These are phyloP conservation scores for Cerceris rybyensis DNA, from an alignment of 2,888 invertebrate species.

Conservation along the genomic window DNA sequence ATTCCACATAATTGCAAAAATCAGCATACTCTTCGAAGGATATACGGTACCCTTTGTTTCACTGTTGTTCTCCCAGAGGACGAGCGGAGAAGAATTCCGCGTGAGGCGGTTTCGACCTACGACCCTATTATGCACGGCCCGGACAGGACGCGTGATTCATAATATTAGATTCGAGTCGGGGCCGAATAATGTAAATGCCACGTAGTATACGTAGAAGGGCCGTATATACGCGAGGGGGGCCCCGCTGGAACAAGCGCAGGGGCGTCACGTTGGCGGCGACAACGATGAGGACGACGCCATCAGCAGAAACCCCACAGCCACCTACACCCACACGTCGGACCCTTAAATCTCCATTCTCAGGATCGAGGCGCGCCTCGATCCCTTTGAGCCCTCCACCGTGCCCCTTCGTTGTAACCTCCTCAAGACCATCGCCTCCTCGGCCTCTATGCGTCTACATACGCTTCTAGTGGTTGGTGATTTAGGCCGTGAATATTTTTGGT, in stretches of 20 bases:
- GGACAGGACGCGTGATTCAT: slow-evolving; percentile 72
- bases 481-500: slow-evolving; percentile 44
- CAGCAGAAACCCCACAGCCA: slow-evolving; percentile 54
- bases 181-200: slow-evolving; percentile 72
- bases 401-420: slow-evolving; percentile 1
- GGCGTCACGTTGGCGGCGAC: slow-evolving; percentile 75
- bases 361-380: slow-evolving; percentile 49
- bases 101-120: slow-evolving; percentile 71
- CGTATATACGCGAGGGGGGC: slow-evolving; percentile 48
- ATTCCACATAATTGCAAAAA: not conserved
- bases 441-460: slow-evolving; percentile 25
- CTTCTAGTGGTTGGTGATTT: slow-evolving; percentile 40
- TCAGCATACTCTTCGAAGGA: not conserved
- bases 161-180: slow-evolving; percentile 73
- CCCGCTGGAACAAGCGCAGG: slow-evolving; percentile 72
- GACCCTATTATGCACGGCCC: slow-evolving; percentile 71
- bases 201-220: slow-evolving; percentile 58
- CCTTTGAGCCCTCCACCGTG: slow-evolving; percentile 32
- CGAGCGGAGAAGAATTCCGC: slow-evolving; percentile 53
- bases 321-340: slow-evolving; percentile 65
- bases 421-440: slow-evolving; percentile 7
- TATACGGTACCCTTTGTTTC: slow-evolving; percentile 46
- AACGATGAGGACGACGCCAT: slow-evolving; percentile 57
- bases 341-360: slow-evolving; percentile 67
- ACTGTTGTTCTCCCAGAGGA: slow-evolving; percentile 41